Conservation (phyloP, 2,888 invertebrate species). For the Pyralis farinalis region DNA sequence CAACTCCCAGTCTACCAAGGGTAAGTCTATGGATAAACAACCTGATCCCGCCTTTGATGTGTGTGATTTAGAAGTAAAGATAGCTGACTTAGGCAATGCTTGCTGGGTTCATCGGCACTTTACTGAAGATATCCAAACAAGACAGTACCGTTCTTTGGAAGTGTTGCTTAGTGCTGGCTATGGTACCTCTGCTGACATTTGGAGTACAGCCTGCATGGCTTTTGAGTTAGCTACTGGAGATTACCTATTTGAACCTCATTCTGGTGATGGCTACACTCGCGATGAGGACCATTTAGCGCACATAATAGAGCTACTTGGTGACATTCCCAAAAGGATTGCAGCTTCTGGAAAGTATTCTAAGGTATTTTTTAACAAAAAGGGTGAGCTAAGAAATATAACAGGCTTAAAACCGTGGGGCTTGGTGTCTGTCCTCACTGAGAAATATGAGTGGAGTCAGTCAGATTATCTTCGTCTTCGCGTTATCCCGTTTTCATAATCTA, state of each 20-base stretch:
- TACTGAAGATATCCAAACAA: slow-evolving; percentile 99
- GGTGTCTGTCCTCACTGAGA: slow-evolving; percentile 96
- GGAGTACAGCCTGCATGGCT: slow-evolving; percentile 99
- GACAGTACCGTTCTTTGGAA: slow-evolving; percentile 98
- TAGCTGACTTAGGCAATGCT: slow-evolving; percentile 99
- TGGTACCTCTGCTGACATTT: slow-evolving; percentile 98
- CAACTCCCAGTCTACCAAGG: slow-evolving; percentile 63
- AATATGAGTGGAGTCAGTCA: slow-evolving; percentile 96
- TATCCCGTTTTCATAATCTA: too few relatives aligned
- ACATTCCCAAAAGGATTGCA: slow-evolving; percentile 96
- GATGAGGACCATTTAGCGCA: slow-evolving; percentile 99
- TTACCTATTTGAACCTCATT: slow-evolving; percentile 99
- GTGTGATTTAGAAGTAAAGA: slow-evolving; percentile 96
- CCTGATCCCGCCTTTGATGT: slow-evolving; percentile 92
- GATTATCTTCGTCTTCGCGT: too few relatives aligned
- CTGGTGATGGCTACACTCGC: slow-evolving; percentile 96
- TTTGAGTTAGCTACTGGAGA: slow-evolving; percentile 99
- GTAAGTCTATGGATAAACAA: slow-evolving; percentile 59
- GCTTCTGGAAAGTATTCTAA: slow-evolving; percentile 96
- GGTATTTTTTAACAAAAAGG: slow-evolving; percentile 96
- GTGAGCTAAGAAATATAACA: slow-evolving; percentile 96
- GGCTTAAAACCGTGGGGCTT: slow-evolving; percentile 98
- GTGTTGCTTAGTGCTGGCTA: slow-evolving; percentile 98
- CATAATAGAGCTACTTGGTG: slow-evolving; percentile 98
- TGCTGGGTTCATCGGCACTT: slow-evolving; percentile 99